Evolutionary conservation across 2,113 vertebrate species (phyloP).

Genomic region (rat (Rattus norvegicus)): DNA sequence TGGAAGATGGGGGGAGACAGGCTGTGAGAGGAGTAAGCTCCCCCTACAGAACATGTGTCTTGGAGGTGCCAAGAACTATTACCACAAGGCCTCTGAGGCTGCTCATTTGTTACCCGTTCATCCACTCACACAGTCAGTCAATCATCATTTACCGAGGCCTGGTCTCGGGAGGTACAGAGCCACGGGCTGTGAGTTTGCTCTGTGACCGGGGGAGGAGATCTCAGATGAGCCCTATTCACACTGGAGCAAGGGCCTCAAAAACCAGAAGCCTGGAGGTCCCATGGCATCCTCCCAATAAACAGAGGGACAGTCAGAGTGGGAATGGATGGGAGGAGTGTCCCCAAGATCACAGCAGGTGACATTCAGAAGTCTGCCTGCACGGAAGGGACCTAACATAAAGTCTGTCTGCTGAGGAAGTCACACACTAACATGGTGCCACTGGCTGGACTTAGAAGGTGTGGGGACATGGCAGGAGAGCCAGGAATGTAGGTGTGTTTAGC

Average conservation of each 20-base stretch:
- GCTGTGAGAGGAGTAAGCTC: accelerated
- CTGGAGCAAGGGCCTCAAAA: neutral
- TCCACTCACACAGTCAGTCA: neutral
- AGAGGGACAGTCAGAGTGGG: accelerated
- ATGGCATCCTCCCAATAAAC: neutral
- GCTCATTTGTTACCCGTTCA: too few species aligned
- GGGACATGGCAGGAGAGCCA: neutral
- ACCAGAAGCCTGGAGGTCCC: neutral
- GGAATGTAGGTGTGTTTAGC: neutral
- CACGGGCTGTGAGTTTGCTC: neutral
- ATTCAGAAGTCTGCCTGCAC: too few species aligned
- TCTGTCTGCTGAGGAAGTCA: neutral
- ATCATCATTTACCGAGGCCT: neutral
- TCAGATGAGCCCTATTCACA: neutral
- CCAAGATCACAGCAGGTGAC: neutral
- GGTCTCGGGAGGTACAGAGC: accelerated
- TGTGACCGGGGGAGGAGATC: neutral
- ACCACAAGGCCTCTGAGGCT: neutral
- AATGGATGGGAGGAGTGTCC: neutral
- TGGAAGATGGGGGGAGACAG: neutral
- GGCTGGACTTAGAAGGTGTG: neutral
- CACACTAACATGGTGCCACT: neutral
- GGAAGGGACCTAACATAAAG: neutral
- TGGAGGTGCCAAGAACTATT: neutral
- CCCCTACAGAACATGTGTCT: neutral